Evolutionary conservation across 2,113 vertebrate genomes (phyloP).

Genomic region (Leiothrix lutea): DNA sequence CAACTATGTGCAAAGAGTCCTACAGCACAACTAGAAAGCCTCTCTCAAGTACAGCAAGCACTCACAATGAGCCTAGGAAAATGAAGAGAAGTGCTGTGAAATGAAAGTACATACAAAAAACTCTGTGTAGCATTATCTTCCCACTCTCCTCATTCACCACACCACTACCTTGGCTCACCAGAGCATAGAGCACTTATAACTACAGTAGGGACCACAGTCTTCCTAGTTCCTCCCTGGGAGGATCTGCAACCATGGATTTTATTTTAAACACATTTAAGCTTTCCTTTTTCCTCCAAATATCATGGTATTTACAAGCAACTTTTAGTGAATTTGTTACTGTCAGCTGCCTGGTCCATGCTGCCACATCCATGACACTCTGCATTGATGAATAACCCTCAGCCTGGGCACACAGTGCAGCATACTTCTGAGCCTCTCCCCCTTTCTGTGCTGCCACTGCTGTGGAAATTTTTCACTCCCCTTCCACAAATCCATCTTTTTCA

Average conservation of each 20-base stretch:
- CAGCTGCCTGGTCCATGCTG: neutral
- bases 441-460: neutral
- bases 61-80: neutral
- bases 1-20: neutral
- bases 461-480: neutral
- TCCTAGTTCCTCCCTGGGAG: neutral
- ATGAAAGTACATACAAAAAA: neutral
- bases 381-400: neutral
- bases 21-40: neutral
- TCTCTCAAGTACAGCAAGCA: neutral
- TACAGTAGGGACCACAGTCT: neutral
- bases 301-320: neutral
- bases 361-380: neutral
- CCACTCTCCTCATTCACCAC: neutral
- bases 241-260: neutral
- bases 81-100: neutral
- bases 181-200: accelerated
- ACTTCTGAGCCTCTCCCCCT: neutral
- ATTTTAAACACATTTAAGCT: neutral
- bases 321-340: neutral
- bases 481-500: neutral
- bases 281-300: neutral
- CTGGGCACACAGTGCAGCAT: neutral
- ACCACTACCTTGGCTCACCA: neutral
- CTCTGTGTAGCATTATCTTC: accelerated